Base-by-base conservation (phyloP, 2,888 invertebrate genomes). In the Melanchra persicariae region DNA sequence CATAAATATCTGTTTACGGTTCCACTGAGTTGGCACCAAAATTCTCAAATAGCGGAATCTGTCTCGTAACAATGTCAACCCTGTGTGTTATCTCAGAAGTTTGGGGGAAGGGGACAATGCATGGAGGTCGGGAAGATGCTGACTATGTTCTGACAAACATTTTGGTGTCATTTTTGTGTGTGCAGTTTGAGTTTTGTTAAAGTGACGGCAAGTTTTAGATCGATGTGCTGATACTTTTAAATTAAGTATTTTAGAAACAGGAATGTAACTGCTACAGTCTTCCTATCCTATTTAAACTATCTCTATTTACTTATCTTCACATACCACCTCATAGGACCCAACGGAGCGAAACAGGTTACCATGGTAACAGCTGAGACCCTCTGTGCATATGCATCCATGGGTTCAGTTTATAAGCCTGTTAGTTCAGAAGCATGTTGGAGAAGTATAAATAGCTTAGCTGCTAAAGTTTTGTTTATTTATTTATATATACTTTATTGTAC, bases 1-100 rank as follows among this genome's bases (percentile, higher is more conserved):
- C 57, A 40, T 60, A 30, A 19, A 64, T 71, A 75, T 84, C 64
- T 82, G 69, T 78, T 74, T 63, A 76, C 76, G 57, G 67, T 82
- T 58, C 72, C 68, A 72, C 71, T 77, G 83, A 85, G 65, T 83
- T 58, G 70, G 78, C 85, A 83, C 73, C 83, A 86, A 85, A 73
- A 86, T 79, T 81, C 77, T 78, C 69, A n/a, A n/a, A n/a, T 61
- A 73, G 49, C 59, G 58, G 57, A 78, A 68, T 65, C 74, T 75
- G 72, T 73, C 72, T 81, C 74, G 76, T 79, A 77, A 86, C 85
- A 83, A 79, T 86, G 85, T 85, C 83, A 81, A 85, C 78, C 69
- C 66, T 77, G 78, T 83, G 70, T 84, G 86, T 83, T 79, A 85
- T 85, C 78, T 77, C 63, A 70, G 66, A 80, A 85, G 74, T 79